phyloP scores from a whole-genome alignment of 2,797 vertebrate genomes.

The Oryzias dopingdopingensis region DNA sequence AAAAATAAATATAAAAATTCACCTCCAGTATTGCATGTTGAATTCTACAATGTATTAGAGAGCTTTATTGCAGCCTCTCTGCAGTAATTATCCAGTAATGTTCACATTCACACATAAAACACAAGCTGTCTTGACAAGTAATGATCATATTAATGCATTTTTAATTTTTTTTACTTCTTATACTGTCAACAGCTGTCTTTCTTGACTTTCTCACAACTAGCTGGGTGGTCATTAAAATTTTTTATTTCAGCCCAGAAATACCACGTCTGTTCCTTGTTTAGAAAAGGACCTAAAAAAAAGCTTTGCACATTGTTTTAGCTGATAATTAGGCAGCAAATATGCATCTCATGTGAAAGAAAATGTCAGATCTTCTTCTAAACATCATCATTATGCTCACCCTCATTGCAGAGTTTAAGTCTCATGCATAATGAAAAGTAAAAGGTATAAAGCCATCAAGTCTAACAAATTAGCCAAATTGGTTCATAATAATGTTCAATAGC shows the following conservation, averaged over 20 bases:
- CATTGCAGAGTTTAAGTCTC: conserved; percentile 27
- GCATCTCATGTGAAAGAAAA: conserved; percentile 11
- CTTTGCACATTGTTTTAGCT: neutral
- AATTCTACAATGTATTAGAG: too few species aligned
- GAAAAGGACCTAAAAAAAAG: too few species aligned
- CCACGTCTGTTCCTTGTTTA: too few species aligned
- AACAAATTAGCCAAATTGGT: conserved; percentile 37
- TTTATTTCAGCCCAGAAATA: conserved; percentile 1
- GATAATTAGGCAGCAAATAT: conserved; percentile 25
- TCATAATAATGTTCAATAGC: conserved; percentile 35
- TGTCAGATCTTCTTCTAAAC: conserved; percentile 22
- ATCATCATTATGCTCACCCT: conserved; percentile 20
- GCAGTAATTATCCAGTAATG: too few species aligned
- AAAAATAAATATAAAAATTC: too few species aligned
- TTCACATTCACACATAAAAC: too few species aligned
- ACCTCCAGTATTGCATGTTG: too few species aligned
- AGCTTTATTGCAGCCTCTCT: too few species aligned
- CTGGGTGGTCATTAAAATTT: conserved; percentile 11
- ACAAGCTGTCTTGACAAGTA: conserved; percentile 1
- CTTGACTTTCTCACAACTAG: conserved; percentile 1
- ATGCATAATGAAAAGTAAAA: conserved; percentile 33
- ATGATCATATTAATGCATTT: conserved; percentile 6
- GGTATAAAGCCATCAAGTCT: conserved; percentile 41
- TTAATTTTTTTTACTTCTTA: neutral
- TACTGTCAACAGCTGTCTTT: neutral